Percentiles rank a stretch among this genome's conserved stretches.
These are phyloP conservation scores for Gymnocephalus cernua DNA, from an alignment of 2,113 vertebrate genomes.

Conservation along the genomic window DNA sequence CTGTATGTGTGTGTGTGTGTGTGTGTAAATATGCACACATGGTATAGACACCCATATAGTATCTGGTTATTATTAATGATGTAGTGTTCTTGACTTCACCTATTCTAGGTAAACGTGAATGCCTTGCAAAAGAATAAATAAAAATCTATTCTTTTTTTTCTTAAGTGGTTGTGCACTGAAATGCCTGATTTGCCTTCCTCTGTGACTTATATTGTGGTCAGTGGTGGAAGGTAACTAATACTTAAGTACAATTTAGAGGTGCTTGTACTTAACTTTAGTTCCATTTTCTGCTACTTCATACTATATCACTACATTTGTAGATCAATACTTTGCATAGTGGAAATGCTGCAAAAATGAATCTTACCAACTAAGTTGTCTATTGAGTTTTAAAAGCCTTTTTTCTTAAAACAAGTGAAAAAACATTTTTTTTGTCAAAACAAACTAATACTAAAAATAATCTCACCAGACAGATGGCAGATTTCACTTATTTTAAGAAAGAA, in stretches of 20 bases:
- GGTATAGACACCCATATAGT: slow-evolving; percentile 69
- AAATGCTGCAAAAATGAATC: background rate
- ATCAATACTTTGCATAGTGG: background rate
- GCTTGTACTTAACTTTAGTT: background rate
- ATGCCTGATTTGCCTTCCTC: slow-evolving; percentile 21
- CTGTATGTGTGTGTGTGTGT: slow-evolving; percentile 31
- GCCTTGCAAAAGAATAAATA: slow-evolving; percentile 77
- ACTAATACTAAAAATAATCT: too few relatives aligned
- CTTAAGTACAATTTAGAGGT: background rate
- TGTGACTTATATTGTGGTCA: background rate
- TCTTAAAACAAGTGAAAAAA: too few relatives aligned
- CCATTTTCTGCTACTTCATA: background rate
- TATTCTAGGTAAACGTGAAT: slow-evolving; percentile 77
- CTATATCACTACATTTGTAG: too few relatives aligned
- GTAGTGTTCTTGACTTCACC: slow-evolving; percentile 72
- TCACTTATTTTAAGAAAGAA: background rate
- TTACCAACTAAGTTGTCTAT: too few relatives aligned
- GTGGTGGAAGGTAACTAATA: background rate
- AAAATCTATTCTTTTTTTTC: slow-evolving; percentile 60
- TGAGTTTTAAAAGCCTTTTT: too few relatives aligned
- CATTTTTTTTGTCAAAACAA: too few relatives aligned
- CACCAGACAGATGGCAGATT: background rate
- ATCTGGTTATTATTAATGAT: slow-evolving; percentile 68
- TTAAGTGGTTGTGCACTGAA: slow-evolving; percentile 30
- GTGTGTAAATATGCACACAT: slow-evolving; percentile 58